Evolutionary conservation across 2,888 invertebrate genomes (phyloP), one percentile per base, ranked within the genome.

Genomic region (Ceraclea dissimilis): DNA sequence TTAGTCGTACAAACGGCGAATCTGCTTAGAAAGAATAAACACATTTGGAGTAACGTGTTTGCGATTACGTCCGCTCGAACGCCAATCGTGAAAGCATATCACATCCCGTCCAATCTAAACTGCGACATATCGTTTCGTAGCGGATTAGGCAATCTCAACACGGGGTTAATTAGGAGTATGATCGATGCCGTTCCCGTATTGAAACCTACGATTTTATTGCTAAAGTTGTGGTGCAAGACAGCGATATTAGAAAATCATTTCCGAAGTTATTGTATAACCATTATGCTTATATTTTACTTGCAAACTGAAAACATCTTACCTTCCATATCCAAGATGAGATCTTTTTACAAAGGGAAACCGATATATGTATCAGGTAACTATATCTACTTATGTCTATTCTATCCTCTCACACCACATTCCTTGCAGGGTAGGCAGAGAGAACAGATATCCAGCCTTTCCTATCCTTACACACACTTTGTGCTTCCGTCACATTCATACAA

Each of bases 71-170:
- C 67, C 1, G 75, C 76, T 0, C 69, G 78, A 55, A 76, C 76
- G n/a, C 81, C 82, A 0, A 78, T 81, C 54, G 70, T 82, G 11
- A 77, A 74, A 65, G 67, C 76, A 22, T 65, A 64, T 53, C 75
- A 79, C 61, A 65, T 62, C 44, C 60, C 63, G 6, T 72, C 75
- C 1, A 63, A 67, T 2, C 65, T 80, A n/a, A 70, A 73, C 43
- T 79, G 79, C 64, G 80, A 82, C 67, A 66, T 82, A 56, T 79
- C 79, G 0, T 78, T 79, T 63, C 66, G 68, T 18, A 75, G 78
- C 65, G 75, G 76, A 1, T 69, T 80, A 8, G 72, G 76, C 54
- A 74, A 79, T 1, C 77, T 79, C 65, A 82, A 80, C 62, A 78
- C 79, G 0, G 71, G 71, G 61, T 69, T 79, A 62, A 67, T 82